A percentile compares a stretch with the other conserved stretches of the same genome.
phyloP scores from a whole-genome alignment of 2,797 vertebrate species.

The Eutrigla gurnardus region DNA sequence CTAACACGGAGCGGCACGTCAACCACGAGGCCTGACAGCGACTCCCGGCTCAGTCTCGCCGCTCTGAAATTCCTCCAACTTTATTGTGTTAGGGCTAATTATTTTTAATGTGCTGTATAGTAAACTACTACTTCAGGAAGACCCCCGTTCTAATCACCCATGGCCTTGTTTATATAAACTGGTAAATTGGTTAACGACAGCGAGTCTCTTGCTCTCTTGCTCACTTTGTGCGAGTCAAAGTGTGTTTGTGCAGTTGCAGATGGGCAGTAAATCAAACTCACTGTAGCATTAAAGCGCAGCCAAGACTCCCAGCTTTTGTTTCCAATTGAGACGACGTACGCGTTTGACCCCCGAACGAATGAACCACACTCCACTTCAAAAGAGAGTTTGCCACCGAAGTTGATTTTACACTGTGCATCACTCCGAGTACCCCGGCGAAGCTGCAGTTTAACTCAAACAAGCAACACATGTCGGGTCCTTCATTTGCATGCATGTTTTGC shows the following conservation, averaged over 20 bases:
- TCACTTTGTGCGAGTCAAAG: constrained; percentile 69
- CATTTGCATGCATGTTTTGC: constrained; percentile 18
- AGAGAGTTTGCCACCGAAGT: constrained; percentile 68
- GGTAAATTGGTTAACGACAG: constrained; percentile 81
- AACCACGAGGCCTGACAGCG: constrained; percentile 44
- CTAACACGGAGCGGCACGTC: constrained; percentile 60
- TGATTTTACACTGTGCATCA: constrained; percentile 73
- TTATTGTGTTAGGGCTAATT: constrained; percentile 81
- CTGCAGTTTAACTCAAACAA: constrained; percentile 63
- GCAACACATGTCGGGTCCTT: constrained; percentile 60
- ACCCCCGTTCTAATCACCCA: constrained; percentile 73
- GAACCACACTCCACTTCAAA: constrained; percentile 75
- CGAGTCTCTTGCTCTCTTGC: constrained; percentile 66
- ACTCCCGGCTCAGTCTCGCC: constrained; percentile 57
- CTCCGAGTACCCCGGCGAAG: constrained; percentile 53
- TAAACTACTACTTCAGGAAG: constrained; percentile 82
- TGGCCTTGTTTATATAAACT: constrained; percentile 80
- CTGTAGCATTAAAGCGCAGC: constrained; percentile 75
- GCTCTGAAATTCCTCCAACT: constrained; percentile 66
- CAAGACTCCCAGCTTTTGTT: constrained; percentile 70
- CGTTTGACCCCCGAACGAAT: constrained; percentile 75
- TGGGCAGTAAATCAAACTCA: constrained; percentile 80
- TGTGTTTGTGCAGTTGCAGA: constrained; percentile 75
- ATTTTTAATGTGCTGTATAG: constrained; percentile 79
- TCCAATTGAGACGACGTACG: constrained; percentile 66